Evolutionary conservation across 2,888 invertebrate species (phyloP).

Genomic region (Himalopsyche tibetana): DNA sequence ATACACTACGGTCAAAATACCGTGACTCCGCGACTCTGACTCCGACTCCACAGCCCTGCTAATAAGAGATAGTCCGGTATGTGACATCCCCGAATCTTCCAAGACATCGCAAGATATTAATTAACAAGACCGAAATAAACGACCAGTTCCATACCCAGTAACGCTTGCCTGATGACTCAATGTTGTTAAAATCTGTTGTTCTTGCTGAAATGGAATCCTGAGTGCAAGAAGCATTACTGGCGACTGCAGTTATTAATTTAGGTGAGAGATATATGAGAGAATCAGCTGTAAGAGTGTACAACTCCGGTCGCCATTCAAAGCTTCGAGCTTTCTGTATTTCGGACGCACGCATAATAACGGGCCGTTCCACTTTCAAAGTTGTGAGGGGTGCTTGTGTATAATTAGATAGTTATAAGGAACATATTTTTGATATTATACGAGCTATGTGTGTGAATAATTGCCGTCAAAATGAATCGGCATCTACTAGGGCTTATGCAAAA

Average conservation of each 20-base stretch:
- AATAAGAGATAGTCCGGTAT: neutral
- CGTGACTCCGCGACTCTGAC: too few relatives aligned
- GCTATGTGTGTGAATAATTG: neutral
- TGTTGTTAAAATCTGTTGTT: conserved; percentile 61
- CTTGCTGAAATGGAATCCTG: conserved; percentile 19
- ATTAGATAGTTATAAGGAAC: conserved; percentile 4
- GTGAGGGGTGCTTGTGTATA: conserved; percentile 27
- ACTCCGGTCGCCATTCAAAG: conserved; percentile 35
- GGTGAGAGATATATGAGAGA: neutral
- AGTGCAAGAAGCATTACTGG: conserved; percentile 3
- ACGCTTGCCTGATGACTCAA: conserved; percentile 60
- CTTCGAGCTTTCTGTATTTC: conserved; percentile 12
- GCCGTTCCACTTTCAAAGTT: conserved; percentile 27
- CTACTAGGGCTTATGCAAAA: too few relatives aligned
- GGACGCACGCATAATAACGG: conserved; percentile 44
- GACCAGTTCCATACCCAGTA: conserved; percentile 48
- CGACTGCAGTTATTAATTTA: conserved; percentile 13
- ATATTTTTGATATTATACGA: conserved; percentile 24
- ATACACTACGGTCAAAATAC: too few relatives aligned
- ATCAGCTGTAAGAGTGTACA: conserved; percentile 29
- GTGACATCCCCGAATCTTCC: neutral
- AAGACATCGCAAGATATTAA: conserved; percentile 9
- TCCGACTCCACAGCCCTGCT: too few relatives aligned
- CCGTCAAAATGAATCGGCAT: neutral
- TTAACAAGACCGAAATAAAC: conserved; percentile 58